phyloP scores from a whole-genome alignment of 1,140 invertebrate species.

The Hesperophylax magnus region DNA sequence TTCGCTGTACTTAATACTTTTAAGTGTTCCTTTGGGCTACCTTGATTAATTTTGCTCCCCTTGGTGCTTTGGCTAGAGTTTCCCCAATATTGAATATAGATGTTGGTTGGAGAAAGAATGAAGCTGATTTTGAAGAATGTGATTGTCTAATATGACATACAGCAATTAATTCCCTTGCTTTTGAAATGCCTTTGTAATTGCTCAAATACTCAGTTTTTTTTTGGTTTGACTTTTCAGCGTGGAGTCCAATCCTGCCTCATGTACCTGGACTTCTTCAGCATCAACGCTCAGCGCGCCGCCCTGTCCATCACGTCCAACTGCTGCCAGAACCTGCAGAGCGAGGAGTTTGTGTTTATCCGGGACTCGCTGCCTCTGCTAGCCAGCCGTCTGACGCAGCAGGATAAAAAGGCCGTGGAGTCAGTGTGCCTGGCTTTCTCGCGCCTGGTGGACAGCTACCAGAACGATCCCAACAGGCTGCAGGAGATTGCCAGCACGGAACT shows the following conservation, averaged over 20 bases:
- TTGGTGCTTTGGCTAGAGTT: too few species aligned
- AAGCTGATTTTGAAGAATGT: too few species aligned
- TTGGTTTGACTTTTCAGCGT: constrained; percentile 72
- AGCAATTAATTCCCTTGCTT: too few species aligned
- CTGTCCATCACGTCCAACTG: constrained; percentile 97
- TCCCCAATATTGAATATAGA: too few species aligned
- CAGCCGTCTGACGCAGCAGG: constrained; percentile 88
- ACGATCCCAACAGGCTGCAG: constrained; percentile 89
- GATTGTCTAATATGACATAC: too few species aligned
- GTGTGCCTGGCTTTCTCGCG: constrained; percentile 96
- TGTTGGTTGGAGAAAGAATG: too few species aligned
- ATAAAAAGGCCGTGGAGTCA: constrained; percentile 98
- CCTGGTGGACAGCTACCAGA: constrained; percentile 96
- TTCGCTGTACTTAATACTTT: too few species aligned
- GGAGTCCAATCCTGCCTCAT: constrained; percentile 96
- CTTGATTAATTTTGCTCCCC: too few species aligned
- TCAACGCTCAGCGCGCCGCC: constrained; percentile 95
- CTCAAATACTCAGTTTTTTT: background rate
- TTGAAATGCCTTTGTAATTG: too few species aligned
- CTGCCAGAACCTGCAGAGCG: constrained; percentile 92
- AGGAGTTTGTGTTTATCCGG: constrained; percentile 94
- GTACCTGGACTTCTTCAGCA: constrained; percentile 98
- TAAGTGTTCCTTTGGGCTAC: too few species aligned
- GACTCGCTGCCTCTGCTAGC: constrained; percentile 91
- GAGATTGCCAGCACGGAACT: constrained; percentile 96